Conservation (phyloP, 2,888 invertebrate species). For the Tetheella fluctuosa region DNA sequence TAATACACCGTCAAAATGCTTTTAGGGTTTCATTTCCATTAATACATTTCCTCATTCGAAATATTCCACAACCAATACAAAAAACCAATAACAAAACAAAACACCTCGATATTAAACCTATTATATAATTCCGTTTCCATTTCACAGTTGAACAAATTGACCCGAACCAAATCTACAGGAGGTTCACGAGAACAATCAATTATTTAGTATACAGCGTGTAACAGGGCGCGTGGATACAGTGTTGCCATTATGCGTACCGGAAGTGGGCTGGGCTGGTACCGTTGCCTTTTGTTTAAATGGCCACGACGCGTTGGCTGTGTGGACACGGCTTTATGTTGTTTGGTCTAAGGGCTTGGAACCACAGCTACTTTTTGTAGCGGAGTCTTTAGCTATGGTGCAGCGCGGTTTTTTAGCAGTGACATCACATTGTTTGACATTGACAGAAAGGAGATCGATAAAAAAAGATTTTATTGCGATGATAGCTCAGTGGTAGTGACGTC, state of each 20-base stretch:
- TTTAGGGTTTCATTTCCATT: neutral
- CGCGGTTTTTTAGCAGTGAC: no score
- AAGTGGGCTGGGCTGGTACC: constrained; percentile 37
- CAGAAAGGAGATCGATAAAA: no score
- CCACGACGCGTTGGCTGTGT: constrained; percentile 19
- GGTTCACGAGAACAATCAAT: constrained; percentile 36
- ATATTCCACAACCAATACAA: neutral
- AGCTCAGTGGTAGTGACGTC: no score
- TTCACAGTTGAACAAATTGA: constrained; percentile 1
- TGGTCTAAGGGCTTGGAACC: neutral
- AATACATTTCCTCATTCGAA: neutral
- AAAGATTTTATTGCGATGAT: no score
- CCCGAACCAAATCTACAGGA: constrained; percentile 15
- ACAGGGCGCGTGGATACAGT: constrained; percentile 31
- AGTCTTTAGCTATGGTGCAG: no score
- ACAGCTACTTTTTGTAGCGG: no score
- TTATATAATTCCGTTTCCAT: neutral
- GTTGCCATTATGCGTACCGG: constrained; percentile 28
- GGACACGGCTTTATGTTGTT: constrained; percentile 23
- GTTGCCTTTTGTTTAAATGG: constrained; percentile 34
- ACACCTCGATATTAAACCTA: neutral
- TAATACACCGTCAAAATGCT: neutral
- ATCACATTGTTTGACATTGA: no score
- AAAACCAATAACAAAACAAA: neutral
- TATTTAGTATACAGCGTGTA: constrained; percentile 32